Percentiles rank a stretch among this genome's conserved stretches.
Evolutionary conservation across 2,113 vertebrate genomes (phyloP).

Genomic region (Ceratotherium simum): DNA sequence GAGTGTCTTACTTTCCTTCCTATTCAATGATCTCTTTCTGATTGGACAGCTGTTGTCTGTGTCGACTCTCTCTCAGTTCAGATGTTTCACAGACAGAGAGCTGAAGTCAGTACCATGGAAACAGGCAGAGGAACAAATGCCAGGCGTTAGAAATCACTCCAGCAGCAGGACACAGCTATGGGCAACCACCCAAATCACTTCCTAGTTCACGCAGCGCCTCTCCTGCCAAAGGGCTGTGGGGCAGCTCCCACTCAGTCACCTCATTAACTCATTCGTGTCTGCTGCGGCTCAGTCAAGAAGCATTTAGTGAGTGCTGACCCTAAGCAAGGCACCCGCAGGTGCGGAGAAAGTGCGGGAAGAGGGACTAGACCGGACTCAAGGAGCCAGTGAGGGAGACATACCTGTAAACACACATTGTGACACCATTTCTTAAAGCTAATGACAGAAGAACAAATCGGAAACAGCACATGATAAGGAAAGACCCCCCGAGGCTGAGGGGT

Average conservation of each 20-base stretch:
- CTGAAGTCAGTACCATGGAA: background rate
- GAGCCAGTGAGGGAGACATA: background rate
- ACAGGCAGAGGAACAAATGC: background rate
- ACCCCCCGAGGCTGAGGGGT: background rate
- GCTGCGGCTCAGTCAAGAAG: background rate
- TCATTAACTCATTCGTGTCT: background rate
- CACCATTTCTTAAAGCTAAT: background rate
- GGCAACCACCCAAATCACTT: background rate
- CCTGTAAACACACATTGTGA: rapidly evolving
- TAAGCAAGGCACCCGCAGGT: background rate
- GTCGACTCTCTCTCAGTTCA: background rate
- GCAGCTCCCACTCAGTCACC: background rate
- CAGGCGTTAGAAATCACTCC: background rate
- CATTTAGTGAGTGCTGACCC: background rate
- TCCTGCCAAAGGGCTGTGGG: background rate
- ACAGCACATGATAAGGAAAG: background rate
- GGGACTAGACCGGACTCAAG: background rate
- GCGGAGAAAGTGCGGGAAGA: background rate
- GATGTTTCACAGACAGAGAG: background rate
- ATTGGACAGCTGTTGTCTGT: background rate
- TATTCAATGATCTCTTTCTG: background rate
- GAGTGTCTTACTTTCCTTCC: background rate
- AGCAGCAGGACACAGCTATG: background rate
- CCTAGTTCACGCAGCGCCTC: background rate
- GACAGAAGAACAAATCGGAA: background rate